These are phyloP conservation scores for Macquaria australasica DNA, from an alignment of 2,113 vertebrate genomes.

Conservation along the genomic window DNA sequence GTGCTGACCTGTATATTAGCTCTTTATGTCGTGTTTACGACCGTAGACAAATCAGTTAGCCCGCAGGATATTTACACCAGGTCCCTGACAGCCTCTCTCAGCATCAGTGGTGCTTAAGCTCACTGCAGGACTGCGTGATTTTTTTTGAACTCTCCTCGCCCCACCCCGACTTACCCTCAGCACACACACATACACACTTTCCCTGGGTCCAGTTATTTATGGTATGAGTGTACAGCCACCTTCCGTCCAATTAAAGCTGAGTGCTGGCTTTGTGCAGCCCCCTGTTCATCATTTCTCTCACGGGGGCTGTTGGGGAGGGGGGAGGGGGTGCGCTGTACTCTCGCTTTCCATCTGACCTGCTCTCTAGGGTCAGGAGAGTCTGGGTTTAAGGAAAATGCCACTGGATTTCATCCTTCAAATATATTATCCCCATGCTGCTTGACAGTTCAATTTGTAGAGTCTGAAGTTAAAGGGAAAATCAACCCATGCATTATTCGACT, in stretches of 20 bases:
- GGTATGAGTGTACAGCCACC: conserved; percentile 65
- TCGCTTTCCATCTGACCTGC: conserved; percentile 53
- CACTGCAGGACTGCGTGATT: conserved; percentile 26
- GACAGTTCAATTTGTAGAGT: conserved; percentile 47
- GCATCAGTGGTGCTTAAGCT: conserved; percentile 56
- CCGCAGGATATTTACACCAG: conserved; percentile 76
- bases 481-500: background rate
- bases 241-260: conserved; percentile 81
- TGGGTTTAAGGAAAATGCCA: conserved; percentile 44
- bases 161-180: background rate
- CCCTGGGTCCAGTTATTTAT: conserved; percentile 74
- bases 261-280: conserved; percentile 69
- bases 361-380: conserved; percentile 26
- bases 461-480: conserved; percentile 19
- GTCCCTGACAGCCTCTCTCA: conserved; percentile 55
- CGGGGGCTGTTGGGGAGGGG: background rate
- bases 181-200: conserved; percentile 22
- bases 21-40: conserved; percentile 79
- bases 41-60: conserved; percentile 77
- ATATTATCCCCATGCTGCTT: conserved; percentile 20
- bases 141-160: conserved; percentile 23
- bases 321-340: background rate
- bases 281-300: conserved; percentile 70
- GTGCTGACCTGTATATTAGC: conserved; percentile 78
- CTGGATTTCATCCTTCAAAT: conserved; percentile 38